Evolutionary conservation across 2,113 vertebrate species (phyloP).

Genomic region (Cyprinodon tularosa): DNA sequence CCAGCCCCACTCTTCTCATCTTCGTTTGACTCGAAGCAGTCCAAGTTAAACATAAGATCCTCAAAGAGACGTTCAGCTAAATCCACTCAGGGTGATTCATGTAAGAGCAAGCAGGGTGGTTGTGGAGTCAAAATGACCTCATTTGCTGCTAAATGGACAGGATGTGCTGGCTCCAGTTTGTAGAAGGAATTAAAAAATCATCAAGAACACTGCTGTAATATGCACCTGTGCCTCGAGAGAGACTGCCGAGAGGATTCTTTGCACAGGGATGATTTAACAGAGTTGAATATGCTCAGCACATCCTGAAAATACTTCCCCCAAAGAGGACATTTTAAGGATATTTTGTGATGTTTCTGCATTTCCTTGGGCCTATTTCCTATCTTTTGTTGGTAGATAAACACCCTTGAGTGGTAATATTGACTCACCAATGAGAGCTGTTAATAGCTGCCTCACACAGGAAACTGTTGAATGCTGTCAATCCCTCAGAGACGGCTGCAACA

Average conservation of each 20-base stretch:
- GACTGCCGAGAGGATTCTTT: not conserved
- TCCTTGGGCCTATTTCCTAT: not conserved
- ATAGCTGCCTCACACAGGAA: conserved; percentile 10
- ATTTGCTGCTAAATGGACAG: conserved; percentile 40
- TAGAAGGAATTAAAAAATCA: conserved; percentile 24
- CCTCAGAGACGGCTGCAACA: not conserved
- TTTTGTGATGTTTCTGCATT: conserved; percentile 12
- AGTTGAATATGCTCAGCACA: not conserved
- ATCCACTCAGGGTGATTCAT: conserved; percentile 21
- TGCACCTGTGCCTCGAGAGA: conserved; percentile 2
- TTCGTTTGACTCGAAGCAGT: conserved; percentile 30
- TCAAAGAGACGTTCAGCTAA: conserved; percentile 36
- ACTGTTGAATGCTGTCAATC: not conserved
- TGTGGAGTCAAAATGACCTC: conserved; percentile 10
- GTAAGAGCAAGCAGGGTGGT: conserved; percentile 18
- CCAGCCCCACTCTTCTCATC: conserved; percentile 31
- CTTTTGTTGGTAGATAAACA: not conserved
- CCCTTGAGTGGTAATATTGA: not conserved
- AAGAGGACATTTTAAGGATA: not conserved
- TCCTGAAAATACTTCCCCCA: not conserved
- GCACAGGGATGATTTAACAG: not conserved
- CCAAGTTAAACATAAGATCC: conserved; percentile 38
- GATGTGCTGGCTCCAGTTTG: conserved; percentile 16
- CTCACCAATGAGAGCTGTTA: not conserved
- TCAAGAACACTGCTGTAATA: conserved; percentile 12